A percentile compares a stretch with the other conserved stretches of the same genome.
These are phyloP conservation scores for Ormyrus pomaceus DNA, from an alignment of 2,888 invertebrate species.

Conservation along the genomic window DNA sequence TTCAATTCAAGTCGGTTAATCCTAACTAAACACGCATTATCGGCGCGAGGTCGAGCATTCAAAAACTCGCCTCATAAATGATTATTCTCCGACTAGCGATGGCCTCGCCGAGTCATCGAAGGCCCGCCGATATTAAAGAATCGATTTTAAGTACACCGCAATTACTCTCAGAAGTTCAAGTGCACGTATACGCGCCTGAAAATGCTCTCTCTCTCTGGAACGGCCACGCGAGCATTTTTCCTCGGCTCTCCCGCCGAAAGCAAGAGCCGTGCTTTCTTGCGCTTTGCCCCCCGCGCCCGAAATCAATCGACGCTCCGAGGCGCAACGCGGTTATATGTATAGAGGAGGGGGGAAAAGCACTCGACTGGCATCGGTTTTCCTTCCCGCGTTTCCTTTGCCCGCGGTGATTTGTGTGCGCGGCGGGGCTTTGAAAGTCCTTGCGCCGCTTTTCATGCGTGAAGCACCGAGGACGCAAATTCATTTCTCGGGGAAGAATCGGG, in stretches of 20 bases:
- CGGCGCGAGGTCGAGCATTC: too few relatives aligned
- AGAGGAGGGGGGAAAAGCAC: too few relatives aligned
- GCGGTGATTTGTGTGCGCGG: background rate
- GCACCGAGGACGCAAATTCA: background rate
- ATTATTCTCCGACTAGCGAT: background rate
- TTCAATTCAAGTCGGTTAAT: too few relatives aligned
- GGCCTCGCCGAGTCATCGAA: conserved; percentile 29
- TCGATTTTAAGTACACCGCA: conserved; percentile 46
- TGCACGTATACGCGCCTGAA: background rate
- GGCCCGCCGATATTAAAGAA: conserved; percentile 36
- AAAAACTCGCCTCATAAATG: background rate
- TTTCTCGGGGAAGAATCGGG: background rate
- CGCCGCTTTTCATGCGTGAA: background rate
- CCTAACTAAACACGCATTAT: too few relatives aligned
- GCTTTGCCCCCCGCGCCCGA: too few relatives aligned
- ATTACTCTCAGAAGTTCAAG: conserved; percentile 42
- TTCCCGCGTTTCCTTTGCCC: background rate
- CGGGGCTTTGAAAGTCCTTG: too few relatives aligned
- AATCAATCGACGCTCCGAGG: too few relatives aligned
- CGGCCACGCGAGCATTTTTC: background rate
- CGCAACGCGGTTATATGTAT: too few relatives aligned
- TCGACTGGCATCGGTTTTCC: background rate
- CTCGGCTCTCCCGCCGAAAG: too few relatives aligned
- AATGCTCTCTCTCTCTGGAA: conserved; percentile 3
- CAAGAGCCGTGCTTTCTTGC: background rate